Conservation (phyloP, 1,140 invertebrate genomes). For the Plectrocnemia conspersa region DNA sequence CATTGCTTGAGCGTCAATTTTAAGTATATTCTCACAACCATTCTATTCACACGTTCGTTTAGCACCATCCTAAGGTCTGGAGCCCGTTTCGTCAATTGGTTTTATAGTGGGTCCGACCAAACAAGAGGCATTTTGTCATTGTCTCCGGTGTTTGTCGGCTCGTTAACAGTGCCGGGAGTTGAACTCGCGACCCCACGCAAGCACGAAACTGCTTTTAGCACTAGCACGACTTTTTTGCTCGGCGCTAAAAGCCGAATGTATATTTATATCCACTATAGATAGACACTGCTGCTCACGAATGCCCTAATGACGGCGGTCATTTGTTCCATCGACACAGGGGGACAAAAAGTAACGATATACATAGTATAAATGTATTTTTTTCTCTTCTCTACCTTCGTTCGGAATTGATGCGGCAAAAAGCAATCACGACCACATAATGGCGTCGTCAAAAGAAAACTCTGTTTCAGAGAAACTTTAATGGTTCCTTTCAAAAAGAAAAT, state of each 20-base stretch:
- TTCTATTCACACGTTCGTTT: no score
- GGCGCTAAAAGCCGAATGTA: conserved; percentile 2
- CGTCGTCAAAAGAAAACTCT: neutral
- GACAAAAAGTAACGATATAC: conserved; percentile 4
- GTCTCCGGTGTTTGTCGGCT: neutral
- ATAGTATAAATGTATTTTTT: conserved; percentile 6
- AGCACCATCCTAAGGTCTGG: no score
- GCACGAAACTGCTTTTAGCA: conserved; percentile 1
- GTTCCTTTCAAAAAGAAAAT: no score
- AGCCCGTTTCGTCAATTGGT: no score
- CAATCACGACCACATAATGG: conserved; percentile 1
- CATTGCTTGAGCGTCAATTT: no score
- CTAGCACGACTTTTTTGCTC: conserved; percentile 1
- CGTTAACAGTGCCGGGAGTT: no score
- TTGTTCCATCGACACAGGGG: conserved; percentile 15
- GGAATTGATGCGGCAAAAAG: conserved; percentile 4
- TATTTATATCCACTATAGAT: neutral
- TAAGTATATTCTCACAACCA: no score
- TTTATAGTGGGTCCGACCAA: no score
- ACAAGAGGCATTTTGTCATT: no score
- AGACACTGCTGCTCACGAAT: no score
- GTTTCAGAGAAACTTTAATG: neutral
- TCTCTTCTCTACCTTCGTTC: neutral
- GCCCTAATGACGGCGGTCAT: conserved; percentile 17
- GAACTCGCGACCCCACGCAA: neutral